Base-by-base conservation (phyloP, 2,797 vertebrate genomes). In the Gobio occitaniae region DNA sequence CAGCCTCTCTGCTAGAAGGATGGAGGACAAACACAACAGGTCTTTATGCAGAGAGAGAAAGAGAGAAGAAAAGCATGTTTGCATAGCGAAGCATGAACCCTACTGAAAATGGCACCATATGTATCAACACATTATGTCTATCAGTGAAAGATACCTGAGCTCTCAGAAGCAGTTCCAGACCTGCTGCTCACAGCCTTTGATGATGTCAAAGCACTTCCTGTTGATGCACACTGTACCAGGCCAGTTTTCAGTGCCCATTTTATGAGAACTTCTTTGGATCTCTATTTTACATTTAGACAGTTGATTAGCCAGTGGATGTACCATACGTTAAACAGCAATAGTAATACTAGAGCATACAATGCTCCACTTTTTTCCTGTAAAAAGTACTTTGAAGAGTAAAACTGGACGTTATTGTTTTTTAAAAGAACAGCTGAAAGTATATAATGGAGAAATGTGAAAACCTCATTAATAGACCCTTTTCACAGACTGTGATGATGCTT, bases 31-130 rank as follows among this genome's bases (percentile, higher is more conserved):
- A 80, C 44, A 68, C 29, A 61, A 9, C 19, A 1, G 10, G 19
- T 52, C 72, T 80, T 52, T 83, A 32, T 87, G 79, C 56, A 83
- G 70, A 59, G 36, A 48, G 59, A 69, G 32, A 68, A 47, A 76
- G 68, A 75, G 59, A 79, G 41, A 38, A 76, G 44, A 50, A 44
- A 47, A 63, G 63, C 79, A 8, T 61, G 63, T 81, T 25, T 70
- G 54, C 65, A 68, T 32, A 68, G 61, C 3, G 6, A 21, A 80
- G 78, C 63, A 68, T 52, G 25, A 80, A 50, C 41, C 63, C 25
- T 48, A 50, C 6, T 66, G 25, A 66, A 79, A 44, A 32, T 36
- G 17, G 10, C 41, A 79, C 17, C 12, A 36, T n/a, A 61, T 11
- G 36, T n/a, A 61, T 56, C 72, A 47, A 44, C 16, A 65, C 21